Evolutionary conservation across 2,113 vertebrate species (phyloP), one percentile per base, ranked within the genome.

Genomic region (Rousettus leschenaultii): DNA sequence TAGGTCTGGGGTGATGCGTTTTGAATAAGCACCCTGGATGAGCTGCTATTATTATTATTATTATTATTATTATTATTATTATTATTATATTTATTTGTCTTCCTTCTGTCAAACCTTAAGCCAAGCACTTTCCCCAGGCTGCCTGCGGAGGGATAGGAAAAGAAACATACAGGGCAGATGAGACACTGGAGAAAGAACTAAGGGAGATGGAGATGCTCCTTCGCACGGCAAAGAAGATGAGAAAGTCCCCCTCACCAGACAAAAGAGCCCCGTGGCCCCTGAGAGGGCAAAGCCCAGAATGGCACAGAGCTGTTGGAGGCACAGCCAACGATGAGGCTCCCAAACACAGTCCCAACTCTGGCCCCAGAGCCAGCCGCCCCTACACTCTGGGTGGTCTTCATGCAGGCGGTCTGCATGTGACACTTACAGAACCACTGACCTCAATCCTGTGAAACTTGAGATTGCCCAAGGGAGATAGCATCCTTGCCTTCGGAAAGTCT

Each of bases 191-290:
- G 51, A 78, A 95, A 82, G 30, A 97, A 82, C 79, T 30, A 55
- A 11, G 87, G 80, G 79, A 95, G 77, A 63, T 73, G 66, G 75
- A 86, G 87, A 95, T 2, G 77, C 82, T 97, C 70, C 5, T 40
- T 99, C 98, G 98, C 98, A 98, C 98, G 97, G 98, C 98, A 21
- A 99, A 99, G 96, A 99, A 98, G 98, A 99, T 98, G 94, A 99
- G 98, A 97, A 99, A 99, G 98, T 98, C 95, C 98, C n/a, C n/a
- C n/a, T n/a, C 99, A 99, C 99, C 92, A 99, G 98, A 97, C 98
- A 99, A 95, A 99, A 98, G 28, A 99, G 98, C 95, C 98, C 98
- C 99, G 99, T 99, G 97, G 98, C 99, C 96, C 99, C 98, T 0
- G 98, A 99, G n/a, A 99, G 98, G 59, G 98, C 98, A 48, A 99